phyloP scores from a whole-genome alignment of 2,113 vertebrate species.

The Halcyon malimbica region DNA sequence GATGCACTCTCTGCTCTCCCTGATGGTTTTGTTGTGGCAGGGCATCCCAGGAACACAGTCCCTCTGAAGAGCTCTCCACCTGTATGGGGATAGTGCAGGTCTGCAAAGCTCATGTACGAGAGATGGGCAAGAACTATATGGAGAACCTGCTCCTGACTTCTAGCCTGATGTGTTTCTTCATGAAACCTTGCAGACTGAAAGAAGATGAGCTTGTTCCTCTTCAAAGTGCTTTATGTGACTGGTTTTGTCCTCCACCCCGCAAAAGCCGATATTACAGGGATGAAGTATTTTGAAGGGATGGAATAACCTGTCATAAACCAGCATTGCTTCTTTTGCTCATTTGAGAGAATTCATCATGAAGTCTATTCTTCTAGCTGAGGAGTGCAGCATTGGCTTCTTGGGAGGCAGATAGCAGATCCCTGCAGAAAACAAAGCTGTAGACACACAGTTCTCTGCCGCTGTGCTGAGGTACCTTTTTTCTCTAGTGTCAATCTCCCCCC shows the following conservation, averaged over 20 bases:
- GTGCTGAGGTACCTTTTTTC: neutral
- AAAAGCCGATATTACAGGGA: neutral
- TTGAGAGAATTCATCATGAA: neutral
- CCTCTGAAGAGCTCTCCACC: neutral
- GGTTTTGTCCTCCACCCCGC: neutral
- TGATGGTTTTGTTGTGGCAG: neutral
- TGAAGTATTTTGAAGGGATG: neutral
- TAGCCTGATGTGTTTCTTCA: neutral
- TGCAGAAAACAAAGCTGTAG: neutral
- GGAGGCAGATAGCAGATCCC: neutral
- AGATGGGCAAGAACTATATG: neutral
- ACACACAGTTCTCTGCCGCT: neutral
- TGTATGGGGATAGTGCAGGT: fast-evolving
- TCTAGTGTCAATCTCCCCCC: neutral
- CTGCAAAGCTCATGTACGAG: neutral
- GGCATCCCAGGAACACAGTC: neutral
- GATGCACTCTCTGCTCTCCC: neutral
- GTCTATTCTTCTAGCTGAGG: neutral
- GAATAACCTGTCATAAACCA: neutral
- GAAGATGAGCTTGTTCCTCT: neutral
- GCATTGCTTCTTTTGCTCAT: neutral
- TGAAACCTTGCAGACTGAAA: neutral
- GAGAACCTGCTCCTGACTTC: neutral
- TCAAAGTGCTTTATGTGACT: neutral
- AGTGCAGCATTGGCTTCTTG: neutral